These are phyloP conservation scores for Cynaeus angustus DNA, from an alignment of 2,888 invertebrate species.

Conservation along the genomic window DNA sequence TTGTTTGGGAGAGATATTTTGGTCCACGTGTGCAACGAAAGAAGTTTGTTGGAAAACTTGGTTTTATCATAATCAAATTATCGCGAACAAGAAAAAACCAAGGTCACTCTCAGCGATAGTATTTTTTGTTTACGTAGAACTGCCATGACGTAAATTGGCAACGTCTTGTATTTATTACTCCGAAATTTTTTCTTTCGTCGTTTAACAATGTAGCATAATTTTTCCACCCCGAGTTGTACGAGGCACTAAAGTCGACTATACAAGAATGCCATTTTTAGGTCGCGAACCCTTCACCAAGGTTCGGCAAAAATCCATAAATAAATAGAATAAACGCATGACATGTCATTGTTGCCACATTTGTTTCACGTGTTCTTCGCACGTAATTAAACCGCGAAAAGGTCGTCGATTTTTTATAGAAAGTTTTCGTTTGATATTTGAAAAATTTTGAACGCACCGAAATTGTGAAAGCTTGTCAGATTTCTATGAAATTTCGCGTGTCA, in stretches of 20 bases:
- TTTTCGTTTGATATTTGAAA: conserved; percentile 33
- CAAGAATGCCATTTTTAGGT: conserved; percentile 8
- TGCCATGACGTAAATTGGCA: conserved; percentile 18
- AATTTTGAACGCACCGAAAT: conserved; percentile 22
- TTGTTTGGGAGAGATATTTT: not conserved
- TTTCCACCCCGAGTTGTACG: not conserved
- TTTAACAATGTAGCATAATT: too few relatives aligned
- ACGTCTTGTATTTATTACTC: conserved; percentile 11
- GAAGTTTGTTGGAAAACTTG: too few relatives aligned
- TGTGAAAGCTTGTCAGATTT: conserved; percentile 28
- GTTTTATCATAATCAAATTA: not conserved
- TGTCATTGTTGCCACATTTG: conserved; percentile 27
- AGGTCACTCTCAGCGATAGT: conserved; percentile 6
- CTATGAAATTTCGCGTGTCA: conserved; percentile 3
- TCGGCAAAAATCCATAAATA: conserved; percentile 21
- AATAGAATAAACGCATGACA: conserved; percentile 14
- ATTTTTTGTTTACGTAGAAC: conserved; percentile 19
- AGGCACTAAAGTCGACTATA: too few relatives aligned
- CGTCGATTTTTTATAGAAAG: conserved; percentile 39
- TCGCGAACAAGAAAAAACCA: conserved; percentile 7
- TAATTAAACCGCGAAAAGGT: conserved; percentile 43
- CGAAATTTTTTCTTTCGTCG: too few relatives aligned
- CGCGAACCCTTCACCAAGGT: conserved; percentile 1
- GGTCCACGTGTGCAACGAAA: not conserved
- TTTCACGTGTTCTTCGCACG: conserved; percentile 42